phyloP scores from a whole-genome alignment of 2,888 invertebrate species.

The Melipona bicolor region DNA sequence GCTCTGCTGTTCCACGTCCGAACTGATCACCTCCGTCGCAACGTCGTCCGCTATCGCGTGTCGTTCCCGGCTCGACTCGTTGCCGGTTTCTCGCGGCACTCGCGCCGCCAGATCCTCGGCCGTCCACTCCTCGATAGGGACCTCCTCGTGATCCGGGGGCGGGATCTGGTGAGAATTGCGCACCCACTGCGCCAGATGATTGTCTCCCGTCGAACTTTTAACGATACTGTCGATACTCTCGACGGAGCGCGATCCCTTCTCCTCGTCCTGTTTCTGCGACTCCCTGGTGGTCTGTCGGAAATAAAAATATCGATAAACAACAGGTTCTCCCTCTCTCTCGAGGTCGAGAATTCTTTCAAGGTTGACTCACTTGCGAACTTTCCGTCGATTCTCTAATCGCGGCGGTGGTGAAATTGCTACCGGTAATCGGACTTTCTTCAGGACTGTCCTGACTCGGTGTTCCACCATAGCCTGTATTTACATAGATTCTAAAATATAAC shows the following conservation, averaged over 20 bases:
- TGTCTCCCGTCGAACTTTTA: constrained; percentile 69
- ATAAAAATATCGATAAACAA: not conserved
- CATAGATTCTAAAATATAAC: constrained; percentile 89
- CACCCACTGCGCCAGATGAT: constrained; percentile 81
- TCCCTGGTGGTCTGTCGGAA: constrained; percentile 56
- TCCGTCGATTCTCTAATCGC: constrained; percentile 73
- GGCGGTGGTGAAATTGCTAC: constrained; percentile 67
- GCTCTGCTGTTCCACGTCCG: constrained; percentile 81
- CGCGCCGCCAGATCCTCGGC: constrained; percentile 80
- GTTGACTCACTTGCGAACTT: constrained; percentile 77
- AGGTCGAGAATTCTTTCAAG: not conserved
- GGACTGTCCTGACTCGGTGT: constrained; percentile 91
- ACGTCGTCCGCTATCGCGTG: constrained; percentile 74
- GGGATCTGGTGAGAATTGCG: constrained; percentile 81
- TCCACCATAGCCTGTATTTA: constrained; percentile 91
- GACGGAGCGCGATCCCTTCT: constrained; percentile 68
- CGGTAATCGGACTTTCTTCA: constrained; percentile 86
- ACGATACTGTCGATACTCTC: constrained; percentile 73
- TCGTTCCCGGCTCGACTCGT: constrained; percentile 34
- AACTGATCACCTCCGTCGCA: constrained; percentile 71
- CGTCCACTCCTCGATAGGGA: constrained; percentile 81
- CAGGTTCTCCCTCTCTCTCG: not conserved
- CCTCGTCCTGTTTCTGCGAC: constrained; percentile 59
- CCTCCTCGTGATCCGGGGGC: constrained; percentile 80
- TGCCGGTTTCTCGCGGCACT: constrained; percentile 73